Evolutionary conservation across 2,113 vertebrate genomes (phyloP).

Genomic region (Xenus cinereus): DNA sequence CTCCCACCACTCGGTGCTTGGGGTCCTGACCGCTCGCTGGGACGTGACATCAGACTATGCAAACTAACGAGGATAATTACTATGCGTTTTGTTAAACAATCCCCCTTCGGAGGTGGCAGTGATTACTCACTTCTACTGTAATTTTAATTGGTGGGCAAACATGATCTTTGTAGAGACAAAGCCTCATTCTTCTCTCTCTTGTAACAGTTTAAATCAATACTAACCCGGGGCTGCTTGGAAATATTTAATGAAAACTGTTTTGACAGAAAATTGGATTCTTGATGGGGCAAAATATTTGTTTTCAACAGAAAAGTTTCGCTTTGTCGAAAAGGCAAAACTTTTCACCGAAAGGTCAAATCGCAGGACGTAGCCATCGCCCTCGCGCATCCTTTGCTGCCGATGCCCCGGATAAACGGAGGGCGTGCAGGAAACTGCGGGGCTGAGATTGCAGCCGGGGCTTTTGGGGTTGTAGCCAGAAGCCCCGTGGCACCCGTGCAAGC

Average conservation of each 20-base stretch:
- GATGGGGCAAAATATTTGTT: conserved; percentile 38
- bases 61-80: neutral
- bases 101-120: neutral
- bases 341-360: neutral
- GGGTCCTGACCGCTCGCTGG: neutral
- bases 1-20: rapidly evolving
- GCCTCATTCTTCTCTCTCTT: conserved; percentile 32
- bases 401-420: rapidly evolving
- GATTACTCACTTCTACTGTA: conserved; percentile 16
- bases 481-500: rapidly evolving
- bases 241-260: conserved; percentile 66
- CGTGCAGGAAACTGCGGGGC: rapidly evolving
- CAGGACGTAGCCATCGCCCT: rapidly evolving
- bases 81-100: neutral
- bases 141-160: conserved; percentile 47
- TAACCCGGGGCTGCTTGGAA: conserved; percentile 41
- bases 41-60: neutral
- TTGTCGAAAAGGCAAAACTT: neutral
- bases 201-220: conserved; percentile 63
- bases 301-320: neutral
- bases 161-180: conserved; percentile 45
- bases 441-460: rapidly evolving
- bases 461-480: neutral
- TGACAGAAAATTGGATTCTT: conserved; percentile 64
- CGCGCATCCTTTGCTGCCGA: rapidly evolving